Conservation (phyloP, 92 coral and sea anemone species). For the Parazoanthus atlanticus region DNA sequence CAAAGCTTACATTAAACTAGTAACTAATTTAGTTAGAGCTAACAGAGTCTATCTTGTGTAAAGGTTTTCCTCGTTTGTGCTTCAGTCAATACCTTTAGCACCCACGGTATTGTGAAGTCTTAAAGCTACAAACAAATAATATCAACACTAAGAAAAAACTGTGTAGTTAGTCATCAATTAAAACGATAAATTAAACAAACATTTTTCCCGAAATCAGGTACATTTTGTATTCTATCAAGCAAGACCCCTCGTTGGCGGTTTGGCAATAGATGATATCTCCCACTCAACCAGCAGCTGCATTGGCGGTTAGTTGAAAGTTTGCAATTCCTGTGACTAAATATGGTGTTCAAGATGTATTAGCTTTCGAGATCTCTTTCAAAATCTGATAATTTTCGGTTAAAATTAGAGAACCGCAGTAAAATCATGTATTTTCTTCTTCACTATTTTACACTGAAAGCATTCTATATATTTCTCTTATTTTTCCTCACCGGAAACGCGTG, state of each 20-base stretch:
- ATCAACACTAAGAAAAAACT: not conserved
- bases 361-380: not conserved
- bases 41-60: too few species aligned
- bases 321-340: not conserved
- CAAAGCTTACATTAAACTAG: too few species aligned
- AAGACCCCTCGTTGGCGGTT: not conserved
- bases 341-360: not conserved
- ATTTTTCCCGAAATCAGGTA: not conserved
- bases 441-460: too few species aligned
- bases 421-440: too few species aligned
- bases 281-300: not conserved
- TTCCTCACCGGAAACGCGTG: too few species aligned
- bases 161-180: not conserved
- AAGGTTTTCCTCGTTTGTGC: too few species aligned
- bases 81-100: too few species aligned
- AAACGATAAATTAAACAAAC: not conserved
- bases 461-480: too few species aligned
- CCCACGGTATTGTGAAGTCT: too few species aligned
- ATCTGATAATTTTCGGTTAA: not conserved
- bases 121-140: too few species aligned
- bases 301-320: not conserved
- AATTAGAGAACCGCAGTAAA: too few species aligned
- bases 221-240: constrained; percentile 18
- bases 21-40: too few species aligned
- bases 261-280: constrained; percentile 18